Percentiles rank a stretch among this genome's conserved stretches.
phyloP scores from a whole-genome alignment of 1,140 invertebrate species.

The Dysdera silvatica region DNA sequence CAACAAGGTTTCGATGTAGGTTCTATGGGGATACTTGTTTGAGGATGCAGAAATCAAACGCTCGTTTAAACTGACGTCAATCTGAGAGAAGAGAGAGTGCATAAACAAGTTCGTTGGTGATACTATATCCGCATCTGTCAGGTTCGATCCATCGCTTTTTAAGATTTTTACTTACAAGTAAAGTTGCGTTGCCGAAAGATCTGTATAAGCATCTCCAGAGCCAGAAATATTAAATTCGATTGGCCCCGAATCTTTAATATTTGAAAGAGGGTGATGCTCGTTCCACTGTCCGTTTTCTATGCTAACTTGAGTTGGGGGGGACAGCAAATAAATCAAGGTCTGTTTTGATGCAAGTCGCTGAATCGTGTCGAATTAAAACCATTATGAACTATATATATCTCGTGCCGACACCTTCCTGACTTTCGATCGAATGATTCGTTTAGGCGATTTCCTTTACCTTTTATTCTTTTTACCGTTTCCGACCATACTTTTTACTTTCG shows the following conservation, averaged over 20 bases:
- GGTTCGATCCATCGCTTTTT: neutral
- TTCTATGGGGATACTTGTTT: slow-evolving; percentile 3
- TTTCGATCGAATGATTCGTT: neutral
- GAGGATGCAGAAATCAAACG: neutral
- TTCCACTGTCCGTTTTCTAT: too few species aligned
- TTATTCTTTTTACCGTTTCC: neutral
- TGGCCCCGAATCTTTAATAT: too few species aligned
- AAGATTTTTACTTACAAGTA: slow-evolving; percentile 1
- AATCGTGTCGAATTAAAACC: neutral
- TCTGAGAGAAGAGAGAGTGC: too few species aligned
- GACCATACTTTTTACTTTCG: neutral
- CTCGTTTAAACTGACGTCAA: slow-evolving; percentile 6
- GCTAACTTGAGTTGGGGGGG: neutral
- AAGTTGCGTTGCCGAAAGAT: slow-evolving; percentile 1
- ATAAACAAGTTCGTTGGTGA: too few species aligned
- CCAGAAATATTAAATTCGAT: too few species aligned
- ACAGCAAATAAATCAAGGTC: neutral
- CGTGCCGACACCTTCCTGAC: neutral
- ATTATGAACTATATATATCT: neutral
- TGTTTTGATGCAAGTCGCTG: neutral
- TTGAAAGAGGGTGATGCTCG: too few species aligned
- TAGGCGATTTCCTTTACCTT: neutral
- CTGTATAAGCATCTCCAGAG: too few species aligned
- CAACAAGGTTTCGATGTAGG: slow-evolving; percentile 3
- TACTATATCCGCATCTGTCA: too few species aligned